Base-by-base conservation (phyloP, 2,888 invertebrate genomes). In the Megaustenia siamemsis region DNA sequence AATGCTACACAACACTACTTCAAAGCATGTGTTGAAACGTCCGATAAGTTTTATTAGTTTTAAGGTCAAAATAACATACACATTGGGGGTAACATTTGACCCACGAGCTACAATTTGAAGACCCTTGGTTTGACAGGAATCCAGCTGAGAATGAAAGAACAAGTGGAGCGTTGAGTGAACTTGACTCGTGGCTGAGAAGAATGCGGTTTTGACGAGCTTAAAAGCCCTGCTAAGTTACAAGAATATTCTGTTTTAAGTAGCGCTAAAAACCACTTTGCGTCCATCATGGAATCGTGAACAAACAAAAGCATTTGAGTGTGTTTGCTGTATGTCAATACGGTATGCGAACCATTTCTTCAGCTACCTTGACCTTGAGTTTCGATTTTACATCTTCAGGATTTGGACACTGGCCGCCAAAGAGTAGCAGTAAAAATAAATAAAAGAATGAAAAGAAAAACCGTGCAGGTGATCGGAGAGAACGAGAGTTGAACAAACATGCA, bases 261-360 rank as follows among this genome's bases (percentile, higher is more conserved):
- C 45, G 12, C 49, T 68, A 45, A 80, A 53, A 80, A 60, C 79
- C 63, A 68, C 79, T 80, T 80, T 68, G 63, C 45, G 68, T 28
- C 68, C 79, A 80, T 80, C 79, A 80, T 68, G 68, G 43, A 80
- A 49, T 68, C 79, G 49, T 80, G 68, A 80, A 53, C 68, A 80
- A 80, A 68, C 79, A 32, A 66, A 28, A 43, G 45, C 21, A 43
- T 10, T 38, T n/a, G 68, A 49, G 49, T 49, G 68, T 80, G 45
- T 80, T 80, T 66, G 32, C 79, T 15, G 35, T 1, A 10, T 1
- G 68, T 68, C 45, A 80, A 80, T 35, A 77, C 5, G 3, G 40
- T 18, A 38, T 1, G 43, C 60, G 32, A 63, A 56, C 63, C n/a
- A 15, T 56, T 28, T 21, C 60, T 43, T n/a, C 3, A 12, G 28